Conservation (phyloP, 1,140 invertebrate genomes). For the Atta texana region DNA sequence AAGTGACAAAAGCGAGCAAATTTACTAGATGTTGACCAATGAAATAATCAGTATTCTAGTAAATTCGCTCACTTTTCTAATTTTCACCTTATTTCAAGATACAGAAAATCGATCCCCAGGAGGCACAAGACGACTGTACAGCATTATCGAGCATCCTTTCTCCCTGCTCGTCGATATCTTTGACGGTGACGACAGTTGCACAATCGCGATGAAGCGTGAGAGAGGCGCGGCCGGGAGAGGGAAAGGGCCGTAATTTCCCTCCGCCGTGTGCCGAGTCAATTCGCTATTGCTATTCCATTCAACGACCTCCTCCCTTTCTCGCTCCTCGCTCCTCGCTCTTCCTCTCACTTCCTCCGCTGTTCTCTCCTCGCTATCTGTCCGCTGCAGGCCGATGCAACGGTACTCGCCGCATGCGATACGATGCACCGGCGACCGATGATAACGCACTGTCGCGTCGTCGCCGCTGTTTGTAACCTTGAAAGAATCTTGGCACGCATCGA, state of each 20-base stretch:
- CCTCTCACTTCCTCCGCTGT: no score
- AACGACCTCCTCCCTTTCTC: slow-evolving; percentile 22
- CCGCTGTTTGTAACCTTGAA: slow-evolving; percentile 41
- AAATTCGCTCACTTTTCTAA: no score
- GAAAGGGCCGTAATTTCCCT: slow-evolving; percentile 61
- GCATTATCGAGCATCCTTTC: slow-evolving; percentile 30
- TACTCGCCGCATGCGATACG: slow-evolving; percentile 54
- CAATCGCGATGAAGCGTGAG: slow-evolving; percentile 72
- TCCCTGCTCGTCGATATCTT: slow-evolving; percentile 25
- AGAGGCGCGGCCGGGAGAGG: background rate
- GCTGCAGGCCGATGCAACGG: slow-evolving; percentile 69
- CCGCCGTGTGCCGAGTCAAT: slow-evolving; percentile 62
- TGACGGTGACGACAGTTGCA: slow-evolving; percentile 72
- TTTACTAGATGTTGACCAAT: no score
- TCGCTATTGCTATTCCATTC: slow-evolving; percentile 76
- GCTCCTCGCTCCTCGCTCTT: background rate
- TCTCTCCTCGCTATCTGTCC: slow-evolving; percentile 41
- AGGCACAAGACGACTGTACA: background rate
- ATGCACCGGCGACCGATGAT: slow-evolving; percentile 28
- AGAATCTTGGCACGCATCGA: slow-evolving; percentile 42
- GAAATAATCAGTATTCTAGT: no score
- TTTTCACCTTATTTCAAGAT: no score
- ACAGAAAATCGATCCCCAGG: no score
- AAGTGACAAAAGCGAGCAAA: no score
- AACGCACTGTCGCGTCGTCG: slow-evolving; percentile 35